These are phyloP conservation scores for Leptinotarsa undecemlineata DNA, from an alignment of 1,140 invertebrate genomes.

Conservation along the genomic window DNA sequence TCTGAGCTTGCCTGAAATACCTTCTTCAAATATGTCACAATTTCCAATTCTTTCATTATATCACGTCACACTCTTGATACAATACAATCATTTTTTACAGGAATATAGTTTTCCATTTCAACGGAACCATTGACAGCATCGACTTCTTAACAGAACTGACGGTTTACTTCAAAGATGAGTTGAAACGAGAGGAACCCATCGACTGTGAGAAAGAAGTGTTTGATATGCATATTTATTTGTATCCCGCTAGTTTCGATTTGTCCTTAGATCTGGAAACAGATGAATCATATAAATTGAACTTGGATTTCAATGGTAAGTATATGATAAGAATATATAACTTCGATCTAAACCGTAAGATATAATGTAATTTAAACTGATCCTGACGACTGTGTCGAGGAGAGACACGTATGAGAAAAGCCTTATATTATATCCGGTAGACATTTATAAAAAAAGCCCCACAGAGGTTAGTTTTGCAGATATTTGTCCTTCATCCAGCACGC, in stretches of 20 bases:
- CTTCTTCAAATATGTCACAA: no score
- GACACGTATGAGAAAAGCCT: no score
- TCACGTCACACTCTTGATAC: no score
- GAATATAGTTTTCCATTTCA: conserved; percentile 18
- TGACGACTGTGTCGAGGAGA: no score
- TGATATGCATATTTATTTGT: conserved; percentile 22
- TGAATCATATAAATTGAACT: conserved; percentile 66
- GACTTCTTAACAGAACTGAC: conserved; percentile 12
- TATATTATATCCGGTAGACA: no score
- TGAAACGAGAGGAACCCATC: conserved; percentile 35
- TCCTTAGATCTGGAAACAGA: conserved; percentile 65
- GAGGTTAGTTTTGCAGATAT: no score
- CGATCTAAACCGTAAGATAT: no score
- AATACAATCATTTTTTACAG: conserved; percentile 18
- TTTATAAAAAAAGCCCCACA: no score
- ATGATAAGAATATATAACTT: neutral
- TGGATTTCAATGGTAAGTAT: conserved; percentile 59
- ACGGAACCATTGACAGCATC: neutral
- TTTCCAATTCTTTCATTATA: no score
- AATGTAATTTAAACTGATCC: no score
- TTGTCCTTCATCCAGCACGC: no score
- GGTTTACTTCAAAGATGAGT: conserved; percentile 14
- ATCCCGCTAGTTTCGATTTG: conserved; percentile 53
- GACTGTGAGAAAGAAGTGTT: conserved; percentile 43
- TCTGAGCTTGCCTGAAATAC: no score